Evolutionary conservation across 2,797 vertebrate species (phyloP).

Genomic region (Sciaenops ocellatus): DNA sequence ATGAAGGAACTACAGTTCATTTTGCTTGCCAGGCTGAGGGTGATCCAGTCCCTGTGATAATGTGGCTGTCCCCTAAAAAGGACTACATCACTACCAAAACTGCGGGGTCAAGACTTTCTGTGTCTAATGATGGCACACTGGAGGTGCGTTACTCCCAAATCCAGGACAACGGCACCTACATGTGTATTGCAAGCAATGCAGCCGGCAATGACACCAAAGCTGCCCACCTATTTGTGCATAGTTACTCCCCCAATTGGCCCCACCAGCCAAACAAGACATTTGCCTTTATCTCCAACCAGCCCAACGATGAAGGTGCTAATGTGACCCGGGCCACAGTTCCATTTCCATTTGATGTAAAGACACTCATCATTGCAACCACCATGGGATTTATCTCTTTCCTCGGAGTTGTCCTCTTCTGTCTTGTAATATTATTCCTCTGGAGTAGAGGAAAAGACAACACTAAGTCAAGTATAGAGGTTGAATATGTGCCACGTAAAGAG

Average conservation of each 20-base stretch:
- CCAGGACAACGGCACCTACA: slow-evolving; percentile 99
- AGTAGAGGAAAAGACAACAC: slow-evolving; percentile 97
- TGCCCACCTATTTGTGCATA: slow-evolving; percentile 96
- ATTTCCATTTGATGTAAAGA: slow-evolving; percentile 99
- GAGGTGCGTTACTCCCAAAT: slow-evolving; percentile 98
- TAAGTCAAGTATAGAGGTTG: slow-evolving; percentile 97
- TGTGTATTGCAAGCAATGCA: slow-evolving; percentile 97
- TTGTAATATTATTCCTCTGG: slow-evolving; percentile 98
- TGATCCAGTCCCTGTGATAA: slow-evolving; percentile 92
- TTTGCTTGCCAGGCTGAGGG: slow-evolving; percentile 95
- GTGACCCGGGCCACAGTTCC: slow-evolving; percentile 93
- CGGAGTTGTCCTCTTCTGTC: slow-evolving; percentile 98
- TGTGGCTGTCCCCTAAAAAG: slow-evolving; percentile 97
- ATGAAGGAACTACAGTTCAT: slow-evolving; percentile 96
- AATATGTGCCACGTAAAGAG: slow-evolving; percentile 96
- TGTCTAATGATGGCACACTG: slow-evolving; percentile 93
- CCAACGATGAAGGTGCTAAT: slow-evolving; percentile 94
- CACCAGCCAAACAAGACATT: slow-evolving; percentile 99
- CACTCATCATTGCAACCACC: slow-evolving; percentile 98
- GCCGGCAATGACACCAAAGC: slow-evolving; percentile 96
- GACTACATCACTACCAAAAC: slow-evolving; percentile 96
- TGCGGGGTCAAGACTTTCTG: slow-evolving; percentile 91
- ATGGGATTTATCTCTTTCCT: slow-evolving; percentile 99
- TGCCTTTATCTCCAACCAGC: slow-evolving; percentile 98
- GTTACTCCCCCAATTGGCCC: slow-evolving; percentile 99